Evolutionary conservation across 2,797 vertebrate genomes (phyloP), one percentile per base, ranked within the genome.

Genomic region (Tokudaia muenninki): DNA sequence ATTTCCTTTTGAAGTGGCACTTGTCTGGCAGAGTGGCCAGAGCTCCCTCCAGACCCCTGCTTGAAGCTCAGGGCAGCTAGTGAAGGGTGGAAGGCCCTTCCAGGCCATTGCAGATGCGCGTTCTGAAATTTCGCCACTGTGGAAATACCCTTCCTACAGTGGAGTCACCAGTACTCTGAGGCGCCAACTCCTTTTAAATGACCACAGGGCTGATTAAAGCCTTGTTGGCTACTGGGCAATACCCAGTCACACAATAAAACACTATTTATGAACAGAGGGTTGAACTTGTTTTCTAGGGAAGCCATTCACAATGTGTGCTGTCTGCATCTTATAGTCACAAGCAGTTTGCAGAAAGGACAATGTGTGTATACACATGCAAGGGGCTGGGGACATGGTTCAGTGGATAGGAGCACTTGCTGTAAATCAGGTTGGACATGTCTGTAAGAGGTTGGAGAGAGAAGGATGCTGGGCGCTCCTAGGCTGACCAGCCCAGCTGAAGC

Each of bases 41-140:
- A 22, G 9, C 3, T 67, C 24, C 59, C 0, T 59, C 52, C 52
- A 29, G 1, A 4, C n/a, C 41, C 31, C 4, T 9, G 1, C 3
- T 12, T 59, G 52, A 74, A 29, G 86, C 91, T 79, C 47, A 3
- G 50, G 12, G 79, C 47, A 79, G 78, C 95, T 78, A 82, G 75
- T 12, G 16, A 50, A 4, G 3, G 44, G 14, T 31, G 8, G 16
- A 0, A 34, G 21, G 52, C 19, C 41, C 55, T 55, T 19, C 1
- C 3, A 0, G 0, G 59, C 13, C 31, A 34, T 21, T 0, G 65
- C 4, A 10, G 22, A 37, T 34, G 14, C 12, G 2, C 0, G 2
- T 16, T 61, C 78, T 70, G 26, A 80, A 88, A 81, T 67, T 37
- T 26, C 16, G 7, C 13, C 44, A 8, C 86, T 47, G 41, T 82